A percentile compares a stretch with the other conserved stretches of the same genome.
Conservation (phyloP, 2,888 invertebrate species). For the Brachypalpus laphriformis region DNA sequence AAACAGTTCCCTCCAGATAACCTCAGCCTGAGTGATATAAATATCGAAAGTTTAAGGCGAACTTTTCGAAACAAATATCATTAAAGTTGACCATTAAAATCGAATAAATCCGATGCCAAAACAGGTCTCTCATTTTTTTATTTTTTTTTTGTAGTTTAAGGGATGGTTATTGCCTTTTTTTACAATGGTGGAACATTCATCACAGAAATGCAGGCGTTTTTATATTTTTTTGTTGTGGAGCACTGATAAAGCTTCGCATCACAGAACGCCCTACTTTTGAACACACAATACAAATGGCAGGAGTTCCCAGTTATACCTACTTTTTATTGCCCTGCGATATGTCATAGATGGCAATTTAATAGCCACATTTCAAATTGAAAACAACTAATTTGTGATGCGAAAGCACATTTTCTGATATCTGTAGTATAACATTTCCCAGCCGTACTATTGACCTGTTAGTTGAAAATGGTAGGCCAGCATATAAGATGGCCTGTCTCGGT, state of each 20-base stretch:
- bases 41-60: conserved; percentile 50
- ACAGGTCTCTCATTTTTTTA: conserved; percentile 33
- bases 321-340: conserved; percentile 39
- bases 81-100: conserved; percentile 71
- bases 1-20: conserved; percentile 16
- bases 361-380: conserved; percentile 30
- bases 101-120: conserved; percentile 69
- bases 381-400: neutral
- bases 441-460: neutral
- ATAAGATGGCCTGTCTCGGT: neutral
- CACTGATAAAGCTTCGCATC: conserved; percentile 11
- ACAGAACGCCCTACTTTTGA: neutral
- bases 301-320: neutral
- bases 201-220: conserved; percentile 38
- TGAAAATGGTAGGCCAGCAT: neutral
- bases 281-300: neutral
- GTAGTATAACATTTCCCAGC: neutral
- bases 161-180: conserved; percentile 26
- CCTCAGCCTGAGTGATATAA: conserved; percentile 44
- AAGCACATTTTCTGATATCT: conserved; percentile 1
- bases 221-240: neutral
- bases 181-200: conserved; percentile 21
- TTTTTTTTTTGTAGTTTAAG: neutral
- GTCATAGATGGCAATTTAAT: conserved; percentile 24
- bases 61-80: conserved; percentile 67